A percentile compares a stretch with the other conserved stretches of the same genome.
These are phyloP conservation scores for Panonychus citri DNA, from an alignment of 1,140 invertebrate genomes.

Conservation along the genomic window DNA sequence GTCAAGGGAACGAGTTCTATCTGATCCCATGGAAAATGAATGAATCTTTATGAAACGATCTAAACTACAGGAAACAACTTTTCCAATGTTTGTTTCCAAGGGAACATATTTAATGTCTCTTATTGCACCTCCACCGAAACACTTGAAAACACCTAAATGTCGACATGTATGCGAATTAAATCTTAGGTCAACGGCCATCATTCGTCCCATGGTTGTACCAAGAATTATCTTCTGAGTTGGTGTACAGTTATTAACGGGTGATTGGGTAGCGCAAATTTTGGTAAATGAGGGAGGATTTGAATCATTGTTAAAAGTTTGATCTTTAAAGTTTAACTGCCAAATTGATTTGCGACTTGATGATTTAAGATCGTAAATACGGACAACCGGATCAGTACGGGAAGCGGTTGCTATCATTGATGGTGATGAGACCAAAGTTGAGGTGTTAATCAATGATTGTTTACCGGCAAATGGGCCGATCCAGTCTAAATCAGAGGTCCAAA, in stretches of 20 bases:
- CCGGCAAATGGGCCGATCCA: constrained; percentile 5
- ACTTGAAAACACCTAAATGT: constrained; percentile 7
- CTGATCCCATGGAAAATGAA: constrained; percentile 3
- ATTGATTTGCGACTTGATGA: constrained; percentile 1
- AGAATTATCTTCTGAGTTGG: constrained; percentile 4
- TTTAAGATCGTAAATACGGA: constrained; percentile 10
- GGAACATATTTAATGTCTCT: constrained; percentile 9
- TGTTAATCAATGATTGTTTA: background rate
- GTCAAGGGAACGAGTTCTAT: constrained; percentile 2
- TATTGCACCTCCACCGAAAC: constrained; percentile 10
- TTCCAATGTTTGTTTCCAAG: background rate
- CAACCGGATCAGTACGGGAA: constrained; percentile 5
- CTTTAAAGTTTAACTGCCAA: constrained; percentile 8
- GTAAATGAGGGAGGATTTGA: constrained; percentile 8
- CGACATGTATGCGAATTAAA: constrained; percentile 5
- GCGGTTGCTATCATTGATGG: constrained; percentile 10
- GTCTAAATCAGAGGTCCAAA: constrained; percentile 6
- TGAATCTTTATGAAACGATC: constrained; percentile 12
- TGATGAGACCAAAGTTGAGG: background rate
- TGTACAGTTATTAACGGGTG: background rate
- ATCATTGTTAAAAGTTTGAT: constrained; percentile 9
- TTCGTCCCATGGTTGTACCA: constrained; percentile 10
- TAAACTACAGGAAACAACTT: constrained; percentile 10
- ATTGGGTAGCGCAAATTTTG: constrained; percentile 4
- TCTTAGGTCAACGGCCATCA: constrained; percentile 9